These are phyloP conservation scores for Megalurothrips usitatus DNA, from an alignment of 2,888 invertebrate genomes.

Conservation along the genomic window DNA sequence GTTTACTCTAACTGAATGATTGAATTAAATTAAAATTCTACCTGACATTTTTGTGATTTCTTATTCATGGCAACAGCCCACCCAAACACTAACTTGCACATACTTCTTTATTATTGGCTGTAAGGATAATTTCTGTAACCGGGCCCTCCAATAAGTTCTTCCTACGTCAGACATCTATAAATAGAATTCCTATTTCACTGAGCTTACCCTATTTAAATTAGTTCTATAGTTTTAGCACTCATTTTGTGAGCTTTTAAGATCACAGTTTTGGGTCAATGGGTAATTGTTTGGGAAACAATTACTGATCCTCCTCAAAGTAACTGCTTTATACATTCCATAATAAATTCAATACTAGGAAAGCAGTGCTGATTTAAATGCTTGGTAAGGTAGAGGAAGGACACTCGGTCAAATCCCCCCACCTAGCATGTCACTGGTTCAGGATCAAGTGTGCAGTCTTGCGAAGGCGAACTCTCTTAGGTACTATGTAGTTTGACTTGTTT, in stretches of 20 bases:
- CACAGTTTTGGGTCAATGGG: not conserved
- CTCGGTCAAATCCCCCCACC: not conserved
- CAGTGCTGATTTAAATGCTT: not conserved
- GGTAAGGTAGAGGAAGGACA: not conserved
- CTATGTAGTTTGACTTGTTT: conserved; percentile 16
- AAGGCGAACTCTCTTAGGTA: conserved; percentile 10
- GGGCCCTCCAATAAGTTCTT: not conserved
- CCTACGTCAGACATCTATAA: not conserved
- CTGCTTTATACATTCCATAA: not conserved
- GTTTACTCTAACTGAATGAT: not conserved
- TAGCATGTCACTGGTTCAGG: not conserved
- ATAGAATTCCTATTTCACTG: not conserved
- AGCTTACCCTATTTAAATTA: not conserved
- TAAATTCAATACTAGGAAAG: not conserved
- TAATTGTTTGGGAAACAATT: not conserved
- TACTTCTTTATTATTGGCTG: not conserved
- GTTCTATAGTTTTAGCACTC: not conserved
- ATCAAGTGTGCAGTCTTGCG: conserved; percentile 8
- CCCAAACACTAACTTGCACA: not conserved
- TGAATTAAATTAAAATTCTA: not conserved
- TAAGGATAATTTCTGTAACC: not conserved
- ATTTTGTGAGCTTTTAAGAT: not conserved
- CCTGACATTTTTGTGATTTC: not conserved
- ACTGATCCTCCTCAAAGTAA: not conserved
- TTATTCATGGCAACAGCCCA: not conserved